phyloP scores from a whole-genome alignment of 1,140 invertebrate species.

The Oedothorax gibbosus region DNA sequence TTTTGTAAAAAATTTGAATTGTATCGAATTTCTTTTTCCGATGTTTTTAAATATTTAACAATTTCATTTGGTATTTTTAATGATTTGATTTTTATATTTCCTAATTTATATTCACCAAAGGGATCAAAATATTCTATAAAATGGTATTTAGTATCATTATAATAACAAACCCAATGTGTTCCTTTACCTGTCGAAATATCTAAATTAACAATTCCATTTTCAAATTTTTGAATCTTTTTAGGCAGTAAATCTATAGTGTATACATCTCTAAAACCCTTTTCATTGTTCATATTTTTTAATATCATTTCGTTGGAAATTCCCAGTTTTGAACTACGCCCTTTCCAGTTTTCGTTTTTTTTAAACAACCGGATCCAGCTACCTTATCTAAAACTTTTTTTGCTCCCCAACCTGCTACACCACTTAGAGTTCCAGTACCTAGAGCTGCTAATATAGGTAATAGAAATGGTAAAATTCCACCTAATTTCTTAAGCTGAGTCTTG shows the following conservation, averaged over 20 bases:
- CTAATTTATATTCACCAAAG: conserved; percentile 26
- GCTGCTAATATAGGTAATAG: not conserved
- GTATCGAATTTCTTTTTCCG: conserved; percentile 31
- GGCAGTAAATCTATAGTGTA: too few species aligned
- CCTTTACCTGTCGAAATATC: too few species aligned
- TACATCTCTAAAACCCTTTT: conserved; percentile 28
- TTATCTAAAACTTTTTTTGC: conserved; percentile 38
- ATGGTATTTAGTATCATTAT: conserved; percentile 43
- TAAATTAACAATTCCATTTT: conserved; percentile 31
- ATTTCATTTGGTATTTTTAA: conserved; percentile 26
- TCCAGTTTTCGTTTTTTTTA: conserved; percentile 4
- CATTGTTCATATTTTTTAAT: conserved; percentile 18
- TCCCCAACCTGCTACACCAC: conserved; percentile 6
- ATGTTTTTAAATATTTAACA: conserved; percentile 14
- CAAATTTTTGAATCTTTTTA: conserved; percentile 41
- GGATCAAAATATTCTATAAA: conserved; percentile 45
- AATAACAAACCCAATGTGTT: conserved; percentile 44
- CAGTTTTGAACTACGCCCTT: conserved; percentile 15
- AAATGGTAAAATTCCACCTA: conserved; percentile 21
- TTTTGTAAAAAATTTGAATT: conserved; percentile 35
- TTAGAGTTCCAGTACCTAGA: conserved; percentile 2
- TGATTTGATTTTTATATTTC: not conserved
- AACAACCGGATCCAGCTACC: conserved; percentile 13
- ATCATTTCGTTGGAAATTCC: conserved; percentile 43
- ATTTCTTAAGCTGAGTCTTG: not conserved